Evolutionary conservation across 2,888 invertebrate genomes (phyloP).

Genomic region (Tridacna crocea): DNA sequence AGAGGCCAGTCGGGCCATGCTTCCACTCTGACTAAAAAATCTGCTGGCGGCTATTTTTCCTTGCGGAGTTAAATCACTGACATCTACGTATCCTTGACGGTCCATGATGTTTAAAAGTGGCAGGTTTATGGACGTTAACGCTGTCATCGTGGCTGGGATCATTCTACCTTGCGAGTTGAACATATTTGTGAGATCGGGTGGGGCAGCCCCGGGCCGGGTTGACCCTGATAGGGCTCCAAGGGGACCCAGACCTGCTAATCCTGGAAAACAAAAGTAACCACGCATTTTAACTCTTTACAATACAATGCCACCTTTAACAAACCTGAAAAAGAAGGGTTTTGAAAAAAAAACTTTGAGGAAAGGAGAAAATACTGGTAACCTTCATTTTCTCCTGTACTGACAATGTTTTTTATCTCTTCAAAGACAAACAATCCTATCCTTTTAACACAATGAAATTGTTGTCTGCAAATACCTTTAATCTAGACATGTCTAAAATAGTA

Average conservation of each 20-base stretch:
- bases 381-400: too few species aligned
- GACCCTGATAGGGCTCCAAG: neutral
- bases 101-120: slow-evolving; percentile 41
- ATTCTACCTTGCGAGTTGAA: slow-evolving; percentile 51
- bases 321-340: too few species aligned
- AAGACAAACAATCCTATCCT: too few species aligned
- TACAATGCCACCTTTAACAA: too few species aligned
- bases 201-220: neutral
- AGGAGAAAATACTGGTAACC: too few species aligned
- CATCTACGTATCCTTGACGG: slow-evolving; percentile 46
- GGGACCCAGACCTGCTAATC: neutral
- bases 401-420: too few species aligned
- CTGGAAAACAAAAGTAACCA: neutral
- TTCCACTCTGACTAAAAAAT: slow-evolving; percentile 27
- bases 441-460: too few species aligned
- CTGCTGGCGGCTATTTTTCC: slow-evolving; percentile 45
- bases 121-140: slow-evolving; percentile 31
- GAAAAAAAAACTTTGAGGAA: too few species aligned
- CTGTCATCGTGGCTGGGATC: slow-evolving; percentile 15
- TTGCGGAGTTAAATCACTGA: slow-evolving; percentile 43
- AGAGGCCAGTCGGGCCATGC: neutral
- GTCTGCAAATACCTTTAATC: too few species aligned
- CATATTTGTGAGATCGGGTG: slow-evolving; percentile 45
- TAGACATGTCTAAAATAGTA: too few species aligned
- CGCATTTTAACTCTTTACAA: too few species aligned